These are phyloP conservation scores for Mythimna lalbum DNA, from an alignment of 2,888 invertebrate species.

Conservation along the genomic window DNA sequence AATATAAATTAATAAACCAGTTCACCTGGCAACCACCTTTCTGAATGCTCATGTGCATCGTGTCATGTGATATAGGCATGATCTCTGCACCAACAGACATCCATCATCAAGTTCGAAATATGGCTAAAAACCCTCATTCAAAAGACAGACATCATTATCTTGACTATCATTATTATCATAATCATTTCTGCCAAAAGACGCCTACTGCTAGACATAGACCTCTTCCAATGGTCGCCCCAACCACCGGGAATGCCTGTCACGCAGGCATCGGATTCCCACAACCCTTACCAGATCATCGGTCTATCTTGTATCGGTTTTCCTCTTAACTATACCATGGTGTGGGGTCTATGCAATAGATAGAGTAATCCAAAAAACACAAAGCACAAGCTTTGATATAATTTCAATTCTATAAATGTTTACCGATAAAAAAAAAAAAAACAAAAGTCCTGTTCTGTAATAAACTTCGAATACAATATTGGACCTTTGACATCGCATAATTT, in stretches of 20 bases:
- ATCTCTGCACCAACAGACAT: background rate
- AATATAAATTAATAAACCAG: conserved; percentile 13
- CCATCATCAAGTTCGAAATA: background rate
- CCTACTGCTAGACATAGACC: too few relatives aligned
- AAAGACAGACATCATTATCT: background rate
- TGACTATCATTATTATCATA: background rate
- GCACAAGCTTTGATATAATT: background rate
- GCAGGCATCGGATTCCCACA: too few relatives aligned
- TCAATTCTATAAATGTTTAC: background rate
- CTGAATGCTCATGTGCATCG: background rate
- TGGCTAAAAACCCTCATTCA: background rate
- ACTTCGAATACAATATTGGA: background rate
- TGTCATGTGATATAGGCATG: background rate
- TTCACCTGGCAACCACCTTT: conserved; percentile 15
- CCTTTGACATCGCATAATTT: background rate
- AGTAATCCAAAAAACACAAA: background rate
- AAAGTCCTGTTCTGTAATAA: background rate
- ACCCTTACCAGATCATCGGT: too few relatives aligned
- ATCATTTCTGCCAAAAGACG: too few relatives aligned
- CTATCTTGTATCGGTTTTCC: too few relatives aligned
- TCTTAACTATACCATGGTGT: background rate
- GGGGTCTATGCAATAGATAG: background rate
- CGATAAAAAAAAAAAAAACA: background rate
- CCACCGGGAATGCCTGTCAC: too few relatives aligned
- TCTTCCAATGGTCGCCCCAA: too few relatives aligned